Evolutionary conservation across 2,113 vertebrate genomes (phyloP).

Genomic region (Naja naja): DNA sequence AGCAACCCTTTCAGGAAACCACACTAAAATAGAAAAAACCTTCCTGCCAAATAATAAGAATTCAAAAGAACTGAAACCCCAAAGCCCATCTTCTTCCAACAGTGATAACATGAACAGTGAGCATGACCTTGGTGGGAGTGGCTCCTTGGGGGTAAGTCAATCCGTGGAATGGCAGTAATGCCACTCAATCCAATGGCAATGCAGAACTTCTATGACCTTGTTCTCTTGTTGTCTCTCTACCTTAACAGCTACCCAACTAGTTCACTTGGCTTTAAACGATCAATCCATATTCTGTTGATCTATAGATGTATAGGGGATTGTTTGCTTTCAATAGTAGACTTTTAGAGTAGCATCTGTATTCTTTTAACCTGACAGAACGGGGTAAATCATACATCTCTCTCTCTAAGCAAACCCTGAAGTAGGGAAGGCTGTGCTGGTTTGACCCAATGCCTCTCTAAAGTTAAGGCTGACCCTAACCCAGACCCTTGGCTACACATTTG

Average conservation of each 20-base stretch:
- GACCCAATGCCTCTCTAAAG: neutral
- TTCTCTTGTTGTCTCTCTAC: neutral
- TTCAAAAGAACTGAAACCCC: conserved; percentile 17
- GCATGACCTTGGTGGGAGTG: neutral
- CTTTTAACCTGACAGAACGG: neutral
- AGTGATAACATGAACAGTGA: conserved; percentile 36
- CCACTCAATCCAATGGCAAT: neutral
- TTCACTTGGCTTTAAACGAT: neutral
- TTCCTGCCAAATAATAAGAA: neutral
- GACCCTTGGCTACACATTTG: neutral
- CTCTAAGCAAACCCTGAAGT: neutral
- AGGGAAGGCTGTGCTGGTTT: neutral
- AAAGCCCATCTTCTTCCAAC: neutral
- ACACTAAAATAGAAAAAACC: neutral
- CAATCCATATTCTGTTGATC: neutral
- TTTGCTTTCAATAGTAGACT: neutral
- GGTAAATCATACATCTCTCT: neutral
- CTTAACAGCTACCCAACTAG: neutral
- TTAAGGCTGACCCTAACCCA: neutral
- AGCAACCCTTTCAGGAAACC: conserved; percentile 10
- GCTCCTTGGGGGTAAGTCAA: conserved; percentile 58
- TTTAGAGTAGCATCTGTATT: neutral
- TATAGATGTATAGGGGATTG: neutral
- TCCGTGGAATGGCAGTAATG: neutral
- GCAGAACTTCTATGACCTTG: neutral